phyloP scores from a whole-genome alignment of 2,113 vertebrate species.

The Otus sunia region DNA sequence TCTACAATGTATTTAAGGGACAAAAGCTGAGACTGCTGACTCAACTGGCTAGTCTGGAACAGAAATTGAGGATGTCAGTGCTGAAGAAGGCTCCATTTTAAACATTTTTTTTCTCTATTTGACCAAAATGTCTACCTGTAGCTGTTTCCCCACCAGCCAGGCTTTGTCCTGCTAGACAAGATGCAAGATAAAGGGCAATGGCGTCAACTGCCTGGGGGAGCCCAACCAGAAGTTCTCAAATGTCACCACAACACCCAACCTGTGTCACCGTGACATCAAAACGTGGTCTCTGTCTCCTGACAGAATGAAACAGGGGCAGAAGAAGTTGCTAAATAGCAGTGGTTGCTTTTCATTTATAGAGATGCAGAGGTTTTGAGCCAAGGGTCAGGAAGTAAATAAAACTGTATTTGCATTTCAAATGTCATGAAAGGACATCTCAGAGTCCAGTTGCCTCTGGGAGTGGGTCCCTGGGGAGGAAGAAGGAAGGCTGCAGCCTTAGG shows the following conservation, averaged over 20 bases:
- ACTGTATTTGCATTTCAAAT: not conserved
- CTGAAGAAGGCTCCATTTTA: not conserved
- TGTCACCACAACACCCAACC: not conserved
- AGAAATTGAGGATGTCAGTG: not conserved
- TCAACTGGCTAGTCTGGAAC: not conserved
- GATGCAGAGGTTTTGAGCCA: not conserved
- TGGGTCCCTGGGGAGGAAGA: not conserved
- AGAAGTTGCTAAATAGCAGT: not conserved
- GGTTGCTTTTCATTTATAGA: not conserved
- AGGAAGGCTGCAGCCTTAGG: not conserved
- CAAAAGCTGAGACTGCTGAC: not conserved
- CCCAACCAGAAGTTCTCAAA: not conserved
- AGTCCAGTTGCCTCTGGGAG: not conserved
- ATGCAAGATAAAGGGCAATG: not conserved
- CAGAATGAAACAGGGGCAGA: not conserved
- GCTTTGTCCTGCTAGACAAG: not conserved
- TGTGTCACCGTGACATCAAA: not conserved
- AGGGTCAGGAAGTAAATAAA: not conserved
- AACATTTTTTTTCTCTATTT: not conserved
- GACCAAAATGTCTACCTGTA: not conserved
- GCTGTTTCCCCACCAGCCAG: not conserved
- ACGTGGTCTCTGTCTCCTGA: not conserved
- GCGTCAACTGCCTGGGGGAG: not conserved
- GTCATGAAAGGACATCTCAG: not conserved
- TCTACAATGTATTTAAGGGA: not conserved